Evolutionary conservation across 2,888 invertebrate genomes (phyloP).

Genomic region (Diarsia brunnea): DNA sequence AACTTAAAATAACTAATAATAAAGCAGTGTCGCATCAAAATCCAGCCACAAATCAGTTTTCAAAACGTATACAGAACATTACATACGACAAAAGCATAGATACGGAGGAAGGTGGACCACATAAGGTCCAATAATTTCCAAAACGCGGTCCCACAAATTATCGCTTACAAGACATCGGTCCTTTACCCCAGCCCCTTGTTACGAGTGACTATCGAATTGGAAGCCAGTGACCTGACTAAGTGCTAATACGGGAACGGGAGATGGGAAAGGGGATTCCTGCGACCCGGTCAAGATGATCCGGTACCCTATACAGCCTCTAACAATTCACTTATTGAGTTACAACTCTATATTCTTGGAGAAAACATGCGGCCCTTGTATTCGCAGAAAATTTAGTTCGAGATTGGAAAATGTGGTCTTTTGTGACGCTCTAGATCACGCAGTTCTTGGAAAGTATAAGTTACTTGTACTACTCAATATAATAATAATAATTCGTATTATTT

Average conservation of each 20-base stretch:
- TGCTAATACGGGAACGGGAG: constrained; percentile 57
- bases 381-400: constrained; percentile 4
- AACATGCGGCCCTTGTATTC: constrained; percentile 25
- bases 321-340: constrained; percentile 58
- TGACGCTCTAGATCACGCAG: neutral
- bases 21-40: neutral
- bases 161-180: constrained; percentile 47
- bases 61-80: neutral
- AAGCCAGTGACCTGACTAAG: constrained; percentile 59
- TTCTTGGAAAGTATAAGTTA: neutral
- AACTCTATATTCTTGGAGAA: constrained; percentile 40
- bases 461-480: neutral
- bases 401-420: constrained; percentile 11
- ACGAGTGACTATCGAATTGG: constrained; percentile 51
- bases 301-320: constrained; percentile 36
- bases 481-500: neutral
- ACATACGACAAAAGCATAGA: neutral
- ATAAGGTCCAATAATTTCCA: constrained; percentile 12
- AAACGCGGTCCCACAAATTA: constrained; percentile 47
- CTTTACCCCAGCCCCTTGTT: constrained; percentile 52
- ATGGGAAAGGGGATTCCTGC: constrained; percentile 54
- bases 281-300: constrained; percentile 51
- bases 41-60: neutral
- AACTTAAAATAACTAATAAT: too few species aligned
- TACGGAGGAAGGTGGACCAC: neutral